Evolutionary conservation across 1,140 invertebrate species (phyloP).

Genomic region (Rhagoletis zephyria): DNA sequence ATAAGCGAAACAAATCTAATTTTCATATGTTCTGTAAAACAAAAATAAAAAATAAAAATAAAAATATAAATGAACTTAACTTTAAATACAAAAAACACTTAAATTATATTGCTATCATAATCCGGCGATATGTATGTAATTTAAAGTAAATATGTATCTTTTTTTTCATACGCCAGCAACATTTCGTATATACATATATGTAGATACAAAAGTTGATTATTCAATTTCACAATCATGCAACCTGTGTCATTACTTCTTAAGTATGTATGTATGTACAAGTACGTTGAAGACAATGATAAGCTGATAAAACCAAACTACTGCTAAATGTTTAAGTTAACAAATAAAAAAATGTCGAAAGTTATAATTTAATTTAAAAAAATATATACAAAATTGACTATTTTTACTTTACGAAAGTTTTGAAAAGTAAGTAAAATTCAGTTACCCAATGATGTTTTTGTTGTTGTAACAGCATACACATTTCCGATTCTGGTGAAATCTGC

Average conservation of each 20-base stretch:
- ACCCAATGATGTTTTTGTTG: no score
- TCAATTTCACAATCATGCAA: slow-evolving; percentile 6
- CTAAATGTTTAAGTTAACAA: neutral
- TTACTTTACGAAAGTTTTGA: neutral
- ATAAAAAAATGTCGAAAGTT: neutral
- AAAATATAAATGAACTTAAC: neutral
- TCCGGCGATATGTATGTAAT: neutral
- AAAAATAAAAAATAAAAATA: neutral
- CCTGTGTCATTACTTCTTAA: neutral
- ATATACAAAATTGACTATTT: neutral
- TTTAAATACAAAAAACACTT: slow-evolving; percentile 26
- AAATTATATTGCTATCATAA: neutral
- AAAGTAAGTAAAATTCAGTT: neutral
- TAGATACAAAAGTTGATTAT: neutral
- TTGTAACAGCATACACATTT: no score
- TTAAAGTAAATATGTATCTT: neutral
- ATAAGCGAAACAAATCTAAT: slow-evolving; percentile 7
- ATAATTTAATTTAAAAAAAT: neutral
- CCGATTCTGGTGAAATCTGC: no score
- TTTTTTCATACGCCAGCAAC: neutral
- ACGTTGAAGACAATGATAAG: neutral
- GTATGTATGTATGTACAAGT: neutral
- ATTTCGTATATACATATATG: neutral
- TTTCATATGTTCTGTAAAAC: slow-evolving; percentile 50
- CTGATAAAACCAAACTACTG: neutral